A percentile compares a stretch with the other conserved stretches of the same genome.
Evolutionary conservation across 2,888 invertebrate genomes (phyloP).

Genomic region (Gandaritis pyraliata): DNA sequence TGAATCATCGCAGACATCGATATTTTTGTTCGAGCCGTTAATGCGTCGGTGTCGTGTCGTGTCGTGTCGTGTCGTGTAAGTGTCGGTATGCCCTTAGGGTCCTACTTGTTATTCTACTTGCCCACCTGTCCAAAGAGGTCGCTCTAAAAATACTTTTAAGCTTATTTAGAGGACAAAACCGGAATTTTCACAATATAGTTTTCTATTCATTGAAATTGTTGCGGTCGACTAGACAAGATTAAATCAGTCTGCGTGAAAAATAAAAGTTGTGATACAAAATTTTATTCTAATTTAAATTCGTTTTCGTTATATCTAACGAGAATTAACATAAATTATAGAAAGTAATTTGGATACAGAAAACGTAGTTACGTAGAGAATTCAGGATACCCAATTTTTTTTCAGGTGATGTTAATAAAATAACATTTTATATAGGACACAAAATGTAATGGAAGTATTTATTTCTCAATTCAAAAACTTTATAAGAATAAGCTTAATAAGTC

Average conservation of each 20-base stretch:
- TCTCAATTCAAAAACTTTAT: too few species aligned
- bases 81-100: neutral
- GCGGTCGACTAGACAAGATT: neutral
- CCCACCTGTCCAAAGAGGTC: constrained; percentile 5
- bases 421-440: too few species aligned
- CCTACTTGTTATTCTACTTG: constrained; percentile 2
- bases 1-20: too few species aligned
- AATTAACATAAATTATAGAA: neutral
- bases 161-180: neutral
- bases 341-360: neutral
- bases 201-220: constrained; percentile 22
- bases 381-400: too few species aligned
- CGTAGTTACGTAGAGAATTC: too few species aligned
- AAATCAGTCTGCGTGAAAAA: constrained; percentile 8
- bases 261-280: constrained; percentile 8
- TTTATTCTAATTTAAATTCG: constrained; percentile 6
- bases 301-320: neutral
- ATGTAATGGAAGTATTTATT: too few species aligned
- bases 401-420: too few species aligned
- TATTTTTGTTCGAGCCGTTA: too few species aligned
- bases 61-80: too few species aligned
- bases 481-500: too few species aligned
- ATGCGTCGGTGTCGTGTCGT: too few species aligned
- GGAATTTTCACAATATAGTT: constrained; percentile 9
- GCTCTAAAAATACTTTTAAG: constrained; percentile 7